Evolutionary conservation across 1,140 invertebrate genomes (phyloP).

Genomic region (Conopomorpha cramerella): DNA sequence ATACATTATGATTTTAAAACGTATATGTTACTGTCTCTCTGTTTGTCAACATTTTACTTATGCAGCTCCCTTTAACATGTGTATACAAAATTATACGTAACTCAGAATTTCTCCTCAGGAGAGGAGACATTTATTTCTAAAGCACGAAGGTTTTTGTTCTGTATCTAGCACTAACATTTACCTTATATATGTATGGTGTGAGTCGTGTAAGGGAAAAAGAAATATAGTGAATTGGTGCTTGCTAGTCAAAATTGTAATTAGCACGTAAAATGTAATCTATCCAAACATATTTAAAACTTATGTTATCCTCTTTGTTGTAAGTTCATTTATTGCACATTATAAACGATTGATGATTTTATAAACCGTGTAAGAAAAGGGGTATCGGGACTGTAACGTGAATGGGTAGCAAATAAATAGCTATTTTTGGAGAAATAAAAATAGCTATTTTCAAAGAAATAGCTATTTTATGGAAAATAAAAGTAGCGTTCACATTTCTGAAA

Average conservation of each 20-base stretch:
- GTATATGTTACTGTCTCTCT: too few relatives aligned
- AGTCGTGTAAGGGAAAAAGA: background rate
- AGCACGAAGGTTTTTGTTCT: background rate
- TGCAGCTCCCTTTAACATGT: background rate
- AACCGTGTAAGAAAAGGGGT: background rate
- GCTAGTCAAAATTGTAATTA: slow-evolving; percentile 55
- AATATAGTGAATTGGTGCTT: slow-evolving; percentile 59
- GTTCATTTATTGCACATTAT: background rate
- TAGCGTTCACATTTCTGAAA: too few relatives aligned
- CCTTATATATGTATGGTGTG: background rate
- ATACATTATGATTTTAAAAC: too few relatives aligned
- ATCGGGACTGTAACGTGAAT: background rate
- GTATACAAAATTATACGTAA: background rate
- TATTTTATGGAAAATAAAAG: too few relatives aligned
- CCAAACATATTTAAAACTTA: background rate
- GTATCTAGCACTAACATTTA: slow-evolving; percentile 13
- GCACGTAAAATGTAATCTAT: background rate
- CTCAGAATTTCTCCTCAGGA: background rate
- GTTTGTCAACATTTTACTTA: too few relatives aligned
- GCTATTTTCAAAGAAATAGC: background rate
- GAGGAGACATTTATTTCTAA: background rate
- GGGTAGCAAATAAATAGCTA: background rate
- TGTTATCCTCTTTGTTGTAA: background rate
- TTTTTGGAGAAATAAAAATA: background rate
- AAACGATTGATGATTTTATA: background rate